Percentiles rank a stretch among this genome's conserved stretches.
Evolutionary conservation across 2,113 vertebrate species (phyloP).

Genomic region (Pheucticus melanocephalus): DNA sequence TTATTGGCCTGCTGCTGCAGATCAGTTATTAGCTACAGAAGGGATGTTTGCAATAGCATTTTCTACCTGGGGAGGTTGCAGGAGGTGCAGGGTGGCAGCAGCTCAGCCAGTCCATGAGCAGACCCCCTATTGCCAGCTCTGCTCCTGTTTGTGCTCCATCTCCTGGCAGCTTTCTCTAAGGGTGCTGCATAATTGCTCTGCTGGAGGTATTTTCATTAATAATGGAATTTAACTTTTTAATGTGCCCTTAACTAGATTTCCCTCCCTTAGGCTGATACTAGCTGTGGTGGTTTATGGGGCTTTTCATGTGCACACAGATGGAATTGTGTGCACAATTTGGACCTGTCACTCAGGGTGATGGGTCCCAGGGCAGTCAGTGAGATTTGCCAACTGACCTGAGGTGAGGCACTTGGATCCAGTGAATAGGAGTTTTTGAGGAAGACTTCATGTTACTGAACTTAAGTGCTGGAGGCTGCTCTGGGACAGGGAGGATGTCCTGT

Average conservation of each 20-base stretch:
- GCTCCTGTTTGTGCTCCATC: not conserved
- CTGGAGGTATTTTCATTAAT: constrained; percentile 4
- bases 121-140: rapidly evolving
- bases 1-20: not conserved
- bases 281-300: not conserved
- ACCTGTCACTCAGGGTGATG: not conserved
- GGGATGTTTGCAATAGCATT: not conserved
- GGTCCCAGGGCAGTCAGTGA: not conserved
- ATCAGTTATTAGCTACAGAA: not conserved
- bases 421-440: not conserved
- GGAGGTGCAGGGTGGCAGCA: not conserved
- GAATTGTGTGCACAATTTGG: not conserved
- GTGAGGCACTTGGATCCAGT: not conserved
- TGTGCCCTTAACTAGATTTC: not conserved
- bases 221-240: not conserved
- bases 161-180: not conserved
- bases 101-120: not conserved
- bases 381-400: not conserved
- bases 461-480: not conserved
- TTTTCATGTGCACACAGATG: not conserved
- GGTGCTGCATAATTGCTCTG: not conserved
- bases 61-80: not conserved
- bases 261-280: not conserved
- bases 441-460: not conserved
- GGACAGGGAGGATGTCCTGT: not conserved